A percentile compares a stretch with the other conserved stretches of the same genome.
Conservation (phyloP, 2,888 invertebrate genomes). For the Cynaeus angustus region DNA sequence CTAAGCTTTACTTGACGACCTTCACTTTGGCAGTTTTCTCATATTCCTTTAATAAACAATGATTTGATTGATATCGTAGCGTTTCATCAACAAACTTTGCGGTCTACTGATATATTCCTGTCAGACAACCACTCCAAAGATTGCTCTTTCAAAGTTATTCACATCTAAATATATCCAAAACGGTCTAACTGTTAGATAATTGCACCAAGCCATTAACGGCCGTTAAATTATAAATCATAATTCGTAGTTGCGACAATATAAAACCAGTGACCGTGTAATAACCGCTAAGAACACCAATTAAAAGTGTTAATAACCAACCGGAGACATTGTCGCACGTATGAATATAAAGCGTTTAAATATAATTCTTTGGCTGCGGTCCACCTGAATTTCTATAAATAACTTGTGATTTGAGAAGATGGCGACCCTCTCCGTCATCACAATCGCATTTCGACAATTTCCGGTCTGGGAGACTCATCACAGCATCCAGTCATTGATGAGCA, state of each 20-base stretch:
- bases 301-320: conserved; percentile 3
- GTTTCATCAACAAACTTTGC: no score
- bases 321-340: background rate
- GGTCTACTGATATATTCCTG: no score
- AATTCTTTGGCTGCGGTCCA: conserved; percentile 36
- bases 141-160: no score
- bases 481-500: no score
- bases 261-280: conserved; percentile 24
- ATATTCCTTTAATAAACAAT: no score
- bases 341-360: conserved; percentile 15
- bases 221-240: conserved; percentile 32
- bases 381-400: conserved; percentile 35
- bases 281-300: conserved; percentile 28
- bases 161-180: no score
- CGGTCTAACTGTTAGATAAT: no score
- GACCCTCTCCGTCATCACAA: conserved; percentile 23
- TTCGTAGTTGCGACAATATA: conserved; percentile 22
- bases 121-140: no score
- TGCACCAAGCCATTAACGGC: background rate
- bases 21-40: no score
- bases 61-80: conserved; percentile 6
- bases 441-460: conserved; percentile 40
- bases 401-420: conserved; percentile 32
- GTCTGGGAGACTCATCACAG: conserved; percentile 26
- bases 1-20: background rate